Conservation (phyloP, 2,113 vertebrate species). For the Nibea coibor region DNA sequence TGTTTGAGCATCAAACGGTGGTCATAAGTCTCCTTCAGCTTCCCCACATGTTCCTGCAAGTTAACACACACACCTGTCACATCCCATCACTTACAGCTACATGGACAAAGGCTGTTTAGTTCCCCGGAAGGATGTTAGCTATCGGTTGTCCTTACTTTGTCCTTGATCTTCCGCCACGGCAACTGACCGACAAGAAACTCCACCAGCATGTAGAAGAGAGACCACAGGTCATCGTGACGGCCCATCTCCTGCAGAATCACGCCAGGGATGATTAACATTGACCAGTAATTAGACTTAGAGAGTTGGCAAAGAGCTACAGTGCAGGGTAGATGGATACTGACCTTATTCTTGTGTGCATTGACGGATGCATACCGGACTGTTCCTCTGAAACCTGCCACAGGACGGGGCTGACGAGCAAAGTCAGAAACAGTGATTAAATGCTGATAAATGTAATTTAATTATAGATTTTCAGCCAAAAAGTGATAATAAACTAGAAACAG, state of each 20-base stretch:
- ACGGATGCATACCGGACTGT: slow-evolving; percentile 97
- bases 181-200: slow-evolving; percentile 97
- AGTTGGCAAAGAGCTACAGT: background rate
- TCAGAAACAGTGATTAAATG: slow-evolving; percentile 28
- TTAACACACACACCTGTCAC: background rate
- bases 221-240: slow-evolving; percentile 98
- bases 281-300: background rate
- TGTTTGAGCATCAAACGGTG: slow-evolving; percentile 98
- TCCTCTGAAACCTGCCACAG: slow-evolving; percentile 96
- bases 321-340: slow-evolving; percentile 71
- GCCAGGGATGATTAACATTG: background rate
- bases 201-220: slow-evolving; percentile 99
- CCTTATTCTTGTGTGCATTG: slow-evolving; percentile 98
- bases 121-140: background rate
- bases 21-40: slow-evolving; percentile 96
- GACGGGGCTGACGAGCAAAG: slow-evolving; percentile 88
- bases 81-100: slow-evolving; percentile 1
- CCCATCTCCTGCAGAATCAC: slow-evolving; percentile 93
- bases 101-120: background rate
- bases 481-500: background rate
- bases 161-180: slow-evolving; percentile 99
- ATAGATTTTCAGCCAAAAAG: background rate
- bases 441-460: background rate
- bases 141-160: slow-evolving; percentile 88
- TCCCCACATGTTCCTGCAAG: slow-evolving; percentile 95